Conservation (phyloP, 2,888 invertebrate genomes). For the Acanthosoma haemorrhoidale region DNA sequence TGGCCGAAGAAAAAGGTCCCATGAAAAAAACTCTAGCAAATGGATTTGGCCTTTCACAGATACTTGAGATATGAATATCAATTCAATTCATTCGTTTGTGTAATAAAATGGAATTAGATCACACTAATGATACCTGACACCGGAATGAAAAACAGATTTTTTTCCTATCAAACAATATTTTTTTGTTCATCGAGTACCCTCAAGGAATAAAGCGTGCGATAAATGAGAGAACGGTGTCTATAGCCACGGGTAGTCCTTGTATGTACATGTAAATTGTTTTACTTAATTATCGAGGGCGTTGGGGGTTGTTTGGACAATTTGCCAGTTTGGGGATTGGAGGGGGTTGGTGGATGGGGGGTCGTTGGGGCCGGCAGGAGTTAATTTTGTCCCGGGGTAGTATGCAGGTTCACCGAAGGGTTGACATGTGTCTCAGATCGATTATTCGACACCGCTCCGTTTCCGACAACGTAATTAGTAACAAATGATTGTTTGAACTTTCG, state of each 20-base stretch:
- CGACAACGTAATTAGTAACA: constrained; percentile 16
- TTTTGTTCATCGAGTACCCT: too few relatives aligned
- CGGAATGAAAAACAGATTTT: too few relatives aligned
- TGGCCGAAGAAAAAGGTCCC: too few relatives aligned
- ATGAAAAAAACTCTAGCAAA: too few relatives aligned
- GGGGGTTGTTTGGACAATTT: constrained; percentile 4
- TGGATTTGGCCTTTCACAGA: too few relatives aligned
- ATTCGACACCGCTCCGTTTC: not conserved
- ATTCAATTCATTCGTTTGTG: too few relatives aligned
- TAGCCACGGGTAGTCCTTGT: not conserved
- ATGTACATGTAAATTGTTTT: constrained; percentile 16
- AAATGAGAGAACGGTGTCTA: not conserved
- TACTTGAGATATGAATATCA: too few relatives aligned
- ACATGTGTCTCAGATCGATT: constrained; percentile 15
- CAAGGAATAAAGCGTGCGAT: not conserved
- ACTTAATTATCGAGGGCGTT: not conserved
- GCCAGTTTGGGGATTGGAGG: not conserved
- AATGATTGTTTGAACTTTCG: constrained; percentile 16
- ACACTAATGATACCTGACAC: too few relatives aligned
- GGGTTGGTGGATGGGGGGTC: not conserved
- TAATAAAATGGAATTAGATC: too few relatives aligned
- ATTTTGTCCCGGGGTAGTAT: not conserved
- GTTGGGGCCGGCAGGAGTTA: not conserved
- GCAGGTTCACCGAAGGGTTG: not conserved
- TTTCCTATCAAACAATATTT: too few relatives aligned